Percentiles rank a stretch among this genome's conserved stretches.
These are phyloP conservation scores for Acanthurus tractus DNA, from an alignment of 2,797 vertebrate species.

Conservation along the genomic window DNA sequence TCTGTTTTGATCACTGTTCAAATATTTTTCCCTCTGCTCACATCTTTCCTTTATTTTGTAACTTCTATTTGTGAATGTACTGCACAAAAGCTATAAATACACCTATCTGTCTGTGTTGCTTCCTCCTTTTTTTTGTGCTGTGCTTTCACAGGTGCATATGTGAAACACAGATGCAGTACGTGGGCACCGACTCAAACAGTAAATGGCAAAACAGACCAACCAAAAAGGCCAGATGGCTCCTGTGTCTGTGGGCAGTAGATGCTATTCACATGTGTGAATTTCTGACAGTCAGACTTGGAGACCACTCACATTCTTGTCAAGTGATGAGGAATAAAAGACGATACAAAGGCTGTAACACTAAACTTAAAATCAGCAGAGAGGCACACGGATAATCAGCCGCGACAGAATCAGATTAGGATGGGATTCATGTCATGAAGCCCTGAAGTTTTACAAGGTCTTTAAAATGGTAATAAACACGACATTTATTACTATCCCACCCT, in stretches of 20 bases:
- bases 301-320: slow-evolving; percentile 6
- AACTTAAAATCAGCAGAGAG: slow-evolving; percentile 11
- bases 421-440: slow-evolving; percentile 7
- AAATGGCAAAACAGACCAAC: slow-evolving; percentile 17
- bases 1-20: background rate
- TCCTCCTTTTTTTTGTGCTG: background rate
- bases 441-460: slow-evolving; percentile 32
- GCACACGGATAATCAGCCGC: background rate
- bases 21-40: background rate
- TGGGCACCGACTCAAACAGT: slow-evolving; percentile 7
- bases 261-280: slow-evolving; percentile 39
- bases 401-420: slow-evolving; percentile 6
- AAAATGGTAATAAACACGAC: slow-evolving; percentile 8
- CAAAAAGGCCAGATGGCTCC: slow-evolving; percentile 49
- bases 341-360: slow-evolving; percentile 20
- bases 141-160: background rate
- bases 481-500: slow-evolving; percentile 3
- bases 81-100: background rate
- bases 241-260: slow-evolving; percentile 45
- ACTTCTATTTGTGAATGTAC: background rate
- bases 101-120: background rate
- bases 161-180: slow-evolving; percentile 32
- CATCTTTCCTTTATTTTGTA: background rate
- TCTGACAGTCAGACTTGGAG: slow-evolving; percentile 13
- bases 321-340: slow-evolving; percentile 20